Percentiles rank a stretch among this genome's conserved stretches.
These are phyloP conservation scores for Cariama cristata DNA, from an alignment of 2,113 vertebrate species.

Conservation along the genomic window DNA sequence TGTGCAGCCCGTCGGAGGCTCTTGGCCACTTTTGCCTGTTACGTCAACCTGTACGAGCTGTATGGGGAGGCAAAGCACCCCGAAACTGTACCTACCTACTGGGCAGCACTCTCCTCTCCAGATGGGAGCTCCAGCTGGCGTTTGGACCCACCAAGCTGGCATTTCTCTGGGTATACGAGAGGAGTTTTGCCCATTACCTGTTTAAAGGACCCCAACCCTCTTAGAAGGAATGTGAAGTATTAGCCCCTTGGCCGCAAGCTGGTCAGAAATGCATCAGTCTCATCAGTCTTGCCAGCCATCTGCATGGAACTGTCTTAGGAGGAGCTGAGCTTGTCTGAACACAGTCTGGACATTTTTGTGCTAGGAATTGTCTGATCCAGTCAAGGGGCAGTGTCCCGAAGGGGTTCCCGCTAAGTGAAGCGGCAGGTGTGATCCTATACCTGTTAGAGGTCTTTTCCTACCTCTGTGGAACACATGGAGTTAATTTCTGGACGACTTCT, in stretches of 20 bases:
- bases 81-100: neutral
- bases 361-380: conserved; percentile 5
- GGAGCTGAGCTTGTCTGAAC: conserved; percentile 49
- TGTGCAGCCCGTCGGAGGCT: neutral
- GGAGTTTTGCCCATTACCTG: neutral
- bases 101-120: neutral
- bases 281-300: conserved; percentile 43
- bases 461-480: neutral
- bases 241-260: conserved; percentile 37
- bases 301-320: neutral
- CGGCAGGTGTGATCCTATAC: conserved; percentile 16
- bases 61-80: neutral
- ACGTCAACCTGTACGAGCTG: neutral
- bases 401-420: neutral
- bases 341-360: conserved; percentile 47
- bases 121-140: neutral
- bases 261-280: neutral
- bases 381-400: neutral
- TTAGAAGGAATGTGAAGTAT: conserved; percentile 56
- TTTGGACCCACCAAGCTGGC: neutral
- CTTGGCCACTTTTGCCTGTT: neutral
- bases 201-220: neutral
- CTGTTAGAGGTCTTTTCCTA: neutral
- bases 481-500: conserved; percentile 9
- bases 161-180: neutral